phyloP scores from a whole-genome alignment of 2,797 vertebrate species.

The Spheniscus humboldti region DNA sequence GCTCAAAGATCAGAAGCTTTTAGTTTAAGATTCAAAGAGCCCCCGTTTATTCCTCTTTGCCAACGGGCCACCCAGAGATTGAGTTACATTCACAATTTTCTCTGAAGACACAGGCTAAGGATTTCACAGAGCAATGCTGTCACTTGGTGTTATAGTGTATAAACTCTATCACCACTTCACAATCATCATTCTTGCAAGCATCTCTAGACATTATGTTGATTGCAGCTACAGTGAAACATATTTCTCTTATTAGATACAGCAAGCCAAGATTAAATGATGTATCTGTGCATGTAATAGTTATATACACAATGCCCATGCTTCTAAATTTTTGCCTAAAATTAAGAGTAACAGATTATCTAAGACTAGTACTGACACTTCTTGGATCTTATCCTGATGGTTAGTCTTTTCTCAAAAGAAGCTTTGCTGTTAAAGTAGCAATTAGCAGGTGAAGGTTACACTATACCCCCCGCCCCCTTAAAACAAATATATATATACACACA shows the following conservation, averaged over 20 bases:
- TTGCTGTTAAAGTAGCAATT: background rate
- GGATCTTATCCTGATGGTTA: background rate
- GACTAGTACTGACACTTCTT: background rate
- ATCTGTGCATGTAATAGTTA: background rate
- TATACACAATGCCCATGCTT: background rate
- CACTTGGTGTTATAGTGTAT: background rate
- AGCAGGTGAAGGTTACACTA: background rate
- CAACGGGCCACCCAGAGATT: background rate
- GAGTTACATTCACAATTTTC: background rate
- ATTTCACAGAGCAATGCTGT: background rate
- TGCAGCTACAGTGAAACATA: background rate
- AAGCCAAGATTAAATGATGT: background rate
- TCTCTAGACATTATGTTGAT: background rate
- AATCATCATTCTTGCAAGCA: background rate
- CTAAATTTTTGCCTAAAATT: background rate
- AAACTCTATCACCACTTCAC: background rate
- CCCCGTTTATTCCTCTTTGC: background rate
- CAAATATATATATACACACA: background rate
- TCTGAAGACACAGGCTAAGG: background rate
- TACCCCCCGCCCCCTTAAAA: background rate
- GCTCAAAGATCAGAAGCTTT: background rate
- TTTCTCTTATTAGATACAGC: background rate
- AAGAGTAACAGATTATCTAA: background rate
- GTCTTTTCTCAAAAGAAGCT: background rate
- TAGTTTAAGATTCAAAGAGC: background rate